These are phyloP conservation scores for Channa maculata DNA, from an alignment of 2,113 vertebrate genomes.

Conservation along the genomic window DNA sequence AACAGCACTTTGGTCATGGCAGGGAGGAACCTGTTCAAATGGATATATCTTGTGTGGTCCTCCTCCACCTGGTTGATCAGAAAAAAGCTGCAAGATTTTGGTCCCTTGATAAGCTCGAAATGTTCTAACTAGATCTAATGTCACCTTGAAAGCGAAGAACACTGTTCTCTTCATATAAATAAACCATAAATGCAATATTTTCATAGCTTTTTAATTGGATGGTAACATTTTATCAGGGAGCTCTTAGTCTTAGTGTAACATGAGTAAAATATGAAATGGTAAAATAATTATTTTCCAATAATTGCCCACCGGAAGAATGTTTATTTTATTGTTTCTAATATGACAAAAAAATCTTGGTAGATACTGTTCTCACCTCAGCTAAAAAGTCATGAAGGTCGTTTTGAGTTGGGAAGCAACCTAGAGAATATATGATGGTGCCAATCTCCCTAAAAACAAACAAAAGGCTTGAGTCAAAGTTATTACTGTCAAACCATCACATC, in stretches of 20 bases:
- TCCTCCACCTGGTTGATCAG: constrained; percentile 88
- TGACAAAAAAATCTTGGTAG: not conserved
- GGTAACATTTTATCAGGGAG: no score
- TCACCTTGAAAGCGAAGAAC: no score
- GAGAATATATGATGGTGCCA: constrained; percentile 89
- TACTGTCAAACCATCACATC: no score
- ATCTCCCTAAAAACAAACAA: constrained; percentile 85
- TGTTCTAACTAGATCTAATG: no score
- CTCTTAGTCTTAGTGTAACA: no score
- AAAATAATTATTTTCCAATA: no score
- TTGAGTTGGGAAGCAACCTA: constrained; percentile 92
- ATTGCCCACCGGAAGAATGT: no score
- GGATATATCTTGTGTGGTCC: constrained; percentile 86
- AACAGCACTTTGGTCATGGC: constrained; percentile 88
- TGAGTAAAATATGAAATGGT: no score
- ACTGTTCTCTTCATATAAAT: no score
- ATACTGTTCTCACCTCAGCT: constrained; percentile 81
- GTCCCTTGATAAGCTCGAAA: not conserved
- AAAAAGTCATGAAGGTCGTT: constrained; percentile 89
- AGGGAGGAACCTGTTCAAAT: constrained; percentile 91
- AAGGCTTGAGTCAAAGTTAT: not conserved
- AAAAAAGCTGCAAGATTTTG: not conserved
- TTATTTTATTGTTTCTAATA: not conserved
- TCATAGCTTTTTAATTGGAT: no score
- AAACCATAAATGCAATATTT: no score